These are phyloP conservation scores for Rhinolophus sinicus DNA, from an alignment of 2,113 vertebrate species.

Conservation along the genomic window DNA sequence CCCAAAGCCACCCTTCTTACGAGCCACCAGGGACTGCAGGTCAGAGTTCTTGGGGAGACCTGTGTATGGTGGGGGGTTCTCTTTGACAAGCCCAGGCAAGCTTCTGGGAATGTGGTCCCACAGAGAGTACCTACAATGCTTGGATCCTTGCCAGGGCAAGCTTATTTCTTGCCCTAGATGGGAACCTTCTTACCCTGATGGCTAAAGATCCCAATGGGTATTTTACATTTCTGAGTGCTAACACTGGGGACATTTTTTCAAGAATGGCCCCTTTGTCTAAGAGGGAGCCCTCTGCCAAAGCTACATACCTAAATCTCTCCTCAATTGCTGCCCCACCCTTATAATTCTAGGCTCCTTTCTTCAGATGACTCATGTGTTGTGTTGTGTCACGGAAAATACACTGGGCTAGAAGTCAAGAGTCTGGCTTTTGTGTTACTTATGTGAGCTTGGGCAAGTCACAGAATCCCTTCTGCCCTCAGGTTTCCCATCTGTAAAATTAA, in stretches of 20 bases:
- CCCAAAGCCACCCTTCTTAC: slow-evolving; percentile 27
- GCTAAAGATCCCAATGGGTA: not conserved
- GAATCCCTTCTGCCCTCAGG: not conserved
- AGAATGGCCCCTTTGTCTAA: slow-evolving; percentile 49
- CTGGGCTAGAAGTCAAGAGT: slow-evolving; percentile 30
- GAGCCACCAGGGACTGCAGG: not conserved
- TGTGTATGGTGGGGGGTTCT: not conserved
- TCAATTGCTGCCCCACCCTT: slow-evolving; percentile 32
- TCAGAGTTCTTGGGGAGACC: not conserved
- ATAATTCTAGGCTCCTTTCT: slow-evolving; percentile 67
- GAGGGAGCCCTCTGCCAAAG: slow-evolving; percentile 14
- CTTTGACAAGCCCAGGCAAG: not conserved
- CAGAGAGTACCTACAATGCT: not conserved
- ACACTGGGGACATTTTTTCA: not conserved
- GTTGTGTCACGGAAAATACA: slow-evolving; percentile 12
- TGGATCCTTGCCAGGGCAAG: not conserved
- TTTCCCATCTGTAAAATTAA: slow-evolving; percentile 22
- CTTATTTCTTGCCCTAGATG: slow-evolving; percentile 27
- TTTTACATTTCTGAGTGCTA: slow-evolving; percentile 4
- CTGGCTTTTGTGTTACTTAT: slow-evolving; percentile 33
- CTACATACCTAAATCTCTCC: slow-evolving; percentile 30
- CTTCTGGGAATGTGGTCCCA: not conserved
- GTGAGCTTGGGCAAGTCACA: slow-evolving; percentile 45
- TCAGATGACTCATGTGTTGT: slow-evolving; percentile 35
- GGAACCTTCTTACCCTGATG: not conserved